Evolutionary conservation across 2,888 invertebrate genomes (phyloP).

Genomic region (Andrena dorsata): DNA sequence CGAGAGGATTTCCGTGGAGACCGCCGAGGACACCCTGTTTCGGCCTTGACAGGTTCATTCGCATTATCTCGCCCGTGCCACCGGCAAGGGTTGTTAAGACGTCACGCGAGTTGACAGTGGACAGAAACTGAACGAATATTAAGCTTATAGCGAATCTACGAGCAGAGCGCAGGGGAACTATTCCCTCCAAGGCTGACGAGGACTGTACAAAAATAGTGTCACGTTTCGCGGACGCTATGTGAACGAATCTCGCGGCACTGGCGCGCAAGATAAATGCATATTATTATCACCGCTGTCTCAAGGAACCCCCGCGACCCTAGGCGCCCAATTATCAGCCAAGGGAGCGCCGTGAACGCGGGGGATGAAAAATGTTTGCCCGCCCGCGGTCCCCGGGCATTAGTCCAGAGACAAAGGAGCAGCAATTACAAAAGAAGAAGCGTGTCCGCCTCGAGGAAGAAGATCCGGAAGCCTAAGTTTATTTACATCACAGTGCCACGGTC

Average conservation of each 20-base stretch:
- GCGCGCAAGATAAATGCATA: neutral
- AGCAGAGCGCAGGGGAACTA: too few relatives aligned
- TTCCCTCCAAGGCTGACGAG: too few relatives aligned
- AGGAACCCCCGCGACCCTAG: neutral
- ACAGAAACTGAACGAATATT: neutral
- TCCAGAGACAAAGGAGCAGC: conserved; percentile 65
- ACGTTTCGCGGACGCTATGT: too few relatives aligned
- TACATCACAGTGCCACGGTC: conserved; percentile 70
- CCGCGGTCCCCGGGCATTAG: conserved; percentile 55
- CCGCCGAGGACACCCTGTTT: conserved; percentile 33
- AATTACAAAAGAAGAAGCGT: conserved; percentile 73
- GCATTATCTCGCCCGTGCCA: conserved; percentile 36
- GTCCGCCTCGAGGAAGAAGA: conserved; percentile 69
- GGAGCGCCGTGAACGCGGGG: conserved; percentile 22
- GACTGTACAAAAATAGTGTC: too few relatives aligned
- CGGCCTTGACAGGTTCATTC: conserved; percentile 64
- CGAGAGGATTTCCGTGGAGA: conserved; percentile 42
- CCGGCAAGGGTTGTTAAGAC: conserved; percentile 56
- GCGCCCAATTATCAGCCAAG: conserved; percentile 39
- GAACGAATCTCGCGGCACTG: neutral
- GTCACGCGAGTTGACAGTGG: conserved; percentile 20
- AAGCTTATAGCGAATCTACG: neutral
- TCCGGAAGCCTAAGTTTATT: conserved; percentile 75
- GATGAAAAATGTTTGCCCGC: conserved; percentile 67
- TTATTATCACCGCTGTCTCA: conserved; percentile 3